Evolutionary conservation across 2,113 vertebrate species (phyloP).

Genomic region (Motacilla tschutschensis): DNA sequence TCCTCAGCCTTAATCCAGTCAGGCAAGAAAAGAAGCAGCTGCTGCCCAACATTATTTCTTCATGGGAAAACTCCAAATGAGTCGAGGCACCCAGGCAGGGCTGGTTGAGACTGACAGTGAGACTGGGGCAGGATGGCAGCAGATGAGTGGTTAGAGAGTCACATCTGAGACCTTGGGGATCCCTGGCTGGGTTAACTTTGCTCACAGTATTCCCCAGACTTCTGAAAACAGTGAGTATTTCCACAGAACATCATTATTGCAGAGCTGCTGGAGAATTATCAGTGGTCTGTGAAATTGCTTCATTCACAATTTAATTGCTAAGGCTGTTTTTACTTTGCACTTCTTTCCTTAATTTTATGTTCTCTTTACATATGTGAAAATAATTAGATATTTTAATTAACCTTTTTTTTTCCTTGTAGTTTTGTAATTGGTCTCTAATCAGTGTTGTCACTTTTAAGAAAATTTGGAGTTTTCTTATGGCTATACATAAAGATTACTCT

Average conservation of each 20-base stretch:
- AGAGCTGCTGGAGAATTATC: background rate
- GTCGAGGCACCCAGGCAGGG: background rate
- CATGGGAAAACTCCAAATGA: background rate
- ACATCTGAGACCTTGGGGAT: background rate
- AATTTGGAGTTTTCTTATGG: background rate
- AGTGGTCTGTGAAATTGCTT: background rate
- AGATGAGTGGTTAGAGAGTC: background rate
- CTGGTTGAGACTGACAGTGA: background rate
- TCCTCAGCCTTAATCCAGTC: conserved; percentile 14
- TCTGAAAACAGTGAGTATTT: background rate
- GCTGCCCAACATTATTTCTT: background rate
- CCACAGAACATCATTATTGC: background rate
- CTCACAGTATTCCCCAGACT: background rate
- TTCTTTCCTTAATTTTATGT: background rate
- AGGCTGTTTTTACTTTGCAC: background rate
- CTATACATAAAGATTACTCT: background rate
- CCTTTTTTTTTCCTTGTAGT: background rate
- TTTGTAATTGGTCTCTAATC: background rate
- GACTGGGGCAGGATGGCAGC: background rate
- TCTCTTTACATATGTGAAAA: background rate
- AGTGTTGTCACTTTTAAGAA: background rate
- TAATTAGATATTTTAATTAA: background rate
- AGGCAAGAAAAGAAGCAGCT: background rate
- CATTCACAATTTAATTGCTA: background rate
- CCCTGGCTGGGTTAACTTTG: background rate